Percentiles rank a stretch among this genome's conserved stretches.
phyloP scores from a whole-genome alignment of 2,113 vertebrate genomes.

The Anguilla japonica region DNA sequence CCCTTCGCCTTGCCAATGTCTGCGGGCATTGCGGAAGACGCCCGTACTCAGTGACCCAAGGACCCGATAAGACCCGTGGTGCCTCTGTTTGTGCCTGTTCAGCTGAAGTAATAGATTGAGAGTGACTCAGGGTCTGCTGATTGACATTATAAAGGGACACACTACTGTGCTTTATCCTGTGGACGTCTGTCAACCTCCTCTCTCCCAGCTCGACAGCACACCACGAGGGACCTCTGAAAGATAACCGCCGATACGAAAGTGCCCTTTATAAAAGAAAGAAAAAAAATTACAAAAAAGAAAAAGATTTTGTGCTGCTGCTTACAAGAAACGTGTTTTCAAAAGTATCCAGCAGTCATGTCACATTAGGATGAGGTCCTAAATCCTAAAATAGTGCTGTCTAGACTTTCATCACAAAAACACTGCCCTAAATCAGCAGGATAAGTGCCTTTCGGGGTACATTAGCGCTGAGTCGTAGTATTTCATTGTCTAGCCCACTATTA shows the following conservation, averaged over 20 bases:
- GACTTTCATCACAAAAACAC: background rate
- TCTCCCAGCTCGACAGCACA: background rate
- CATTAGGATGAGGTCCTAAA: background rate
- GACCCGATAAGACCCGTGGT: background rate
- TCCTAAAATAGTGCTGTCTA: background rate
- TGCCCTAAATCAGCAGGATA: background rate
- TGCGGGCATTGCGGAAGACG: slow-evolving; percentile 21
- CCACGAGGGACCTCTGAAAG: background rate
- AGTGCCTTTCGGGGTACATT: background rate
- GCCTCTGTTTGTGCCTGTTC: slow-evolving; percentile 11
- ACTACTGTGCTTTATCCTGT: slow-evolving; percentile 16
- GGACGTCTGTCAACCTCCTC: slow-evolving; percentile 13
- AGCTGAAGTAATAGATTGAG: slow-evolving; percentile 23
- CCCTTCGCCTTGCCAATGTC: background rate
- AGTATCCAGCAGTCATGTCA: background rate
- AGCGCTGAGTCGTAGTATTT: background rate
- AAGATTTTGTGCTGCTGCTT: background rate
- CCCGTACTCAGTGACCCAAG: background rate
- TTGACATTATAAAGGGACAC: slow-evolving; percentile 40
- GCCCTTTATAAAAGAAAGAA: background rate
- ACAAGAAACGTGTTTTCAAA: background rate
- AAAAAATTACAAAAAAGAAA: background rate
- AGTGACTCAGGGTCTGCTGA: slow-evolving; percentile 47
- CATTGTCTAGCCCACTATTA: background rate
- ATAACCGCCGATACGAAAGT: background rate